phyloP scores from a whole-genome alignment of 2,797 vertebrate genomes.

The Sebastolobus alascanus region DNA sequence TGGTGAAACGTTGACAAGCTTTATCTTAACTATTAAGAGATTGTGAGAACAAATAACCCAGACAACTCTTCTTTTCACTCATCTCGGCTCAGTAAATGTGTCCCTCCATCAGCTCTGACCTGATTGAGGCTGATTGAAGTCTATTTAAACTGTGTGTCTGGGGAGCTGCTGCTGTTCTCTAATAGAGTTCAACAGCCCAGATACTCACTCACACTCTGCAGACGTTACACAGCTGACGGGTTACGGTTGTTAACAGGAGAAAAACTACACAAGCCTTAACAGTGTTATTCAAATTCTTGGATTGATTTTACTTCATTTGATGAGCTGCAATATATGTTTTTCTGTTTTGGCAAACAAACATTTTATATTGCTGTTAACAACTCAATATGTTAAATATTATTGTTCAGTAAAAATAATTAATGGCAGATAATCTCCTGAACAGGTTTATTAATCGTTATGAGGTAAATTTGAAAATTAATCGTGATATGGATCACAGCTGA shows the following conservation, averaged over 20 bases:
- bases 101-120: constrained; percentile 57
- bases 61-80: constrained; percentile 8
- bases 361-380: too few relatives aligned
- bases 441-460: too few relatives aligned
- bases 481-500: too few relatives aligned
- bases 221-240: background rate
- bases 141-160: constrained; percentile 68
- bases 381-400: too few relatives aligned
- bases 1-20: background rate
- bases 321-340: too few relatives aligned
- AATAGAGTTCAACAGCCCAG: constrained; percentile 42
- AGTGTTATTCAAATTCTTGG: too few relatives aligned
- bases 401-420: too few relatives aligned
- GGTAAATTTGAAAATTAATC: too few relatives aligned
- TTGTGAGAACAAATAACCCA: background rate
- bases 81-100: constrained; percentile 9
- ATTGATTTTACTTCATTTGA: too few relatives aligned
- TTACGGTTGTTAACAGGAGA: background rate
- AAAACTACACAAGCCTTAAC: background rate
- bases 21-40: background rate
- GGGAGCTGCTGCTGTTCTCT: constrained; percentile 52
- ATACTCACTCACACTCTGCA: constrained; percentile 18
- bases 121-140: constrained; percentile 72
- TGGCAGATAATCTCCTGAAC: background rate
- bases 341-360: too few relatives aligned